phyloP scores from a whole-genome alignment of 2,888 invertebrate genomes.

The Trachelus troglodyta region DNA sequence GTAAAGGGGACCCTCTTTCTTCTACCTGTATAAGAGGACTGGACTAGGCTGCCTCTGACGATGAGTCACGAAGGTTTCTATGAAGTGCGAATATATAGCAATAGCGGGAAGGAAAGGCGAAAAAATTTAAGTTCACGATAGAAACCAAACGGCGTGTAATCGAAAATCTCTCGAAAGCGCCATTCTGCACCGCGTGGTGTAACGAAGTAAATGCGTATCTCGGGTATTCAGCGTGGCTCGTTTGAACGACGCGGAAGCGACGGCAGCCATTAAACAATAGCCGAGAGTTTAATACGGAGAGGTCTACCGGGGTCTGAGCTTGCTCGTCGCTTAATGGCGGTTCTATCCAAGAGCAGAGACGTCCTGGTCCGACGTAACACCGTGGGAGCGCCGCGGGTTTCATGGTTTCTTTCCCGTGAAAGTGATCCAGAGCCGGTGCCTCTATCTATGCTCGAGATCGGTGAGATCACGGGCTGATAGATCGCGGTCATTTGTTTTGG shows the following conservation, averaged over 20 bases:
- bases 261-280: not conserved
- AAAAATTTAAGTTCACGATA: not conserved
- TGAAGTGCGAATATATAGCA: not conserved
- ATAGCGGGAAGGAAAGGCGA: not conserved
- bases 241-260: not conserved
- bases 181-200: not conserved
- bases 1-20: not conserved
- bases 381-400: conserved; percentile 57
- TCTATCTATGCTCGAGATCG: conserved; percentile 16
- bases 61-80: not conserved
- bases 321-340: conserved; percentile 26
- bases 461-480: conserved; percentile 52
- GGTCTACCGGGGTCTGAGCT: not conserved
- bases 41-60: not conserved
- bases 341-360: conserved; percentile 21
- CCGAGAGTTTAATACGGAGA: not conserved
- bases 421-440: conserved; percentile 50
- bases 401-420: conserved; percentile 59
- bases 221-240: not conserved
- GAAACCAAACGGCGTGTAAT: not conserved
- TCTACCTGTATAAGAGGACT: not conserved
- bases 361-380: conserved; percentile 43
- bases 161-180: not conserved
- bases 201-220: not conserved
- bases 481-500: conserved; percentile 59